Evolutionary conservation across 2,888 invertebrate genomes (phyloP).

Genomic region (Leptopilina myrica): DNA sequence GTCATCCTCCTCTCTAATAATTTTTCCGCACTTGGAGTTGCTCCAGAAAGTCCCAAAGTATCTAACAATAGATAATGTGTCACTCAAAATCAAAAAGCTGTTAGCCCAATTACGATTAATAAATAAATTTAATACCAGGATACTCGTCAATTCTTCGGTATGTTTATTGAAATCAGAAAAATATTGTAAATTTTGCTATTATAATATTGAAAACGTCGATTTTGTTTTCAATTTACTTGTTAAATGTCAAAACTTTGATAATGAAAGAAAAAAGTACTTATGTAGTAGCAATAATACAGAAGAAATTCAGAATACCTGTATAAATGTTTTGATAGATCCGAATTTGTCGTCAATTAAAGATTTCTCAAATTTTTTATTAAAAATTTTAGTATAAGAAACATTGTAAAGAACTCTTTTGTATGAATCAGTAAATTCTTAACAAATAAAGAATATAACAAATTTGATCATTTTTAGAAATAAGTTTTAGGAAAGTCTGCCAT

Average conservation of each 20-base stretch:
- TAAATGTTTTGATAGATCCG: neutral
- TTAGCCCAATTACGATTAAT: neutral
- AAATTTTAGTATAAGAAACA: neutral
- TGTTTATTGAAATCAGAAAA: neutral
- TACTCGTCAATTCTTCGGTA: neutral
- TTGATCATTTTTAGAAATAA: too few relatives aligned
- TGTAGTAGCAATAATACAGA: neutral
- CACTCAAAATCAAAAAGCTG: neutral
- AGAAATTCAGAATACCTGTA: neutral
- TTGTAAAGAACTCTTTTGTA: conserved; percentile 2
- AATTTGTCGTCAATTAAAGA: conserved; percentile 2
- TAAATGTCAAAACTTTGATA: neutral
- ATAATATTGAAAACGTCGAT: neutral
- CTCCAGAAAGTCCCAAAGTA: neutral
- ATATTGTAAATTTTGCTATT: neutral
- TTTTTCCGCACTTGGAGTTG: neutral
- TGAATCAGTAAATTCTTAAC: neutral
- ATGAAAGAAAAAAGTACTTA: neutral
- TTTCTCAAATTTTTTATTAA: neutral
- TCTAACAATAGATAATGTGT: neutral
- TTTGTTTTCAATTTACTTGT: neutral
- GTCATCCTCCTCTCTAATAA: neutral
- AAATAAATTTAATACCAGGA: conserved; percentile 5
- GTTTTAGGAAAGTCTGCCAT: too few relatives aligned
- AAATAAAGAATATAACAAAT: conserved; percentile 1